A percentile compares a stretch with the other conserved stretches of the same genome.
These are phyloP conservation scores for Caerostris darwini DNA, from an alignment of 1,140 invertebrate genomes.

Conservation along the genomic window DNA sequence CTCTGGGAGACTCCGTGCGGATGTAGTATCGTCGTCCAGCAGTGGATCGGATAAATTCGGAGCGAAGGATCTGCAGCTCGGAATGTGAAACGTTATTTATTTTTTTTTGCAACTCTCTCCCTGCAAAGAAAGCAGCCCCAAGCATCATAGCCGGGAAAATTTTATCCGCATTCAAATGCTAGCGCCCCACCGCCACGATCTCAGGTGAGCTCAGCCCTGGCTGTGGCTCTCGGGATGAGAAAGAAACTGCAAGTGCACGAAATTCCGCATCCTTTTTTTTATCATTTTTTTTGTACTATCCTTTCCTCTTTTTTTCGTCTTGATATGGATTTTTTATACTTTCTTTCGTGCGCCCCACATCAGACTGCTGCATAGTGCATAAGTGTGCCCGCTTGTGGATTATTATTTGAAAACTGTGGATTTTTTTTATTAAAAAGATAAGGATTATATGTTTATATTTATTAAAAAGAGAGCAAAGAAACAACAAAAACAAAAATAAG, in stretches of 20 bases:
- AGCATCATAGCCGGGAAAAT: neutral
- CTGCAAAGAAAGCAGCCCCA: neutral
- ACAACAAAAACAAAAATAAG: neutral
- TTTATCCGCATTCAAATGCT: conserved; percentile 57
- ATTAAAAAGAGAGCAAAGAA: neutral
- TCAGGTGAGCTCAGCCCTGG: conserved; percentile 62
- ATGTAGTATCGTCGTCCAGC: neutral
- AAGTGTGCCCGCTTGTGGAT: neutral
- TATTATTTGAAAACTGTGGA: neutral
- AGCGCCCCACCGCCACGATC: conserved; percentile 35
- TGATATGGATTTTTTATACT: neutral
- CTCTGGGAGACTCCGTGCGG: conserved; percentile 70
- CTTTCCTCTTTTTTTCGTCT: neutral
- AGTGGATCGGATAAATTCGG: neutral
- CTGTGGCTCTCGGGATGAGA: conserved; percentile 26
- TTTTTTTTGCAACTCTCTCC: neutral
- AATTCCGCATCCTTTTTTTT: neutral
- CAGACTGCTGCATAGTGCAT: neutral
- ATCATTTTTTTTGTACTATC: neutral
- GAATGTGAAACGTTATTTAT: conserved; percentile 11
- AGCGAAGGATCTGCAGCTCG: neutral
- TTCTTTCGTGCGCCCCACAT: neutral
- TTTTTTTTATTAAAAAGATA: neutral
- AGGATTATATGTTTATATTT: neutral
- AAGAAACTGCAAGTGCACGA: conserved; percentile 27